phyloP scores from a whole-genome alignment of 2,113 vertebrate species.

The Enhydra lutris region DNA sequence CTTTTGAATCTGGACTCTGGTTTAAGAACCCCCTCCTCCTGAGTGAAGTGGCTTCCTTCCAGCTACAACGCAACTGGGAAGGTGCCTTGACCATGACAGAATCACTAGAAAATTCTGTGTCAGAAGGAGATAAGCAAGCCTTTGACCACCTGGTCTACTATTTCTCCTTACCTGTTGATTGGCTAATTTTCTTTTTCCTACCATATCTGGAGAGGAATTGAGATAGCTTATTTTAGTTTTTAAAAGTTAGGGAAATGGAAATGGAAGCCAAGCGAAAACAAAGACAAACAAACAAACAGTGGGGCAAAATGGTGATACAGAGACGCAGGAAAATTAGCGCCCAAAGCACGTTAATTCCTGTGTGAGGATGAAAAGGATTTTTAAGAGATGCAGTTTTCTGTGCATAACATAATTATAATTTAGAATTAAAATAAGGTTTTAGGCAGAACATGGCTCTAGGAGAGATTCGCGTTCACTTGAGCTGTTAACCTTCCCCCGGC shows the following conservation, averaged over 20 bases:
- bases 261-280: neutral
- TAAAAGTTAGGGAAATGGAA: neutral
- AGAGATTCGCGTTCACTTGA: accelerated
- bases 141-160: neutral
- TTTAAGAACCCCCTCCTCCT: neutral
- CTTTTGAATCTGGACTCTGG: neutral
- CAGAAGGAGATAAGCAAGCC: too few relatives aligned
- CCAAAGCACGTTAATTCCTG: neutral
- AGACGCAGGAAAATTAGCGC: neutral
- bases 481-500: accelerated
- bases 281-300: too few relatives aligned
- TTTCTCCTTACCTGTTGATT: neutral
- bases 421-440: neutral
- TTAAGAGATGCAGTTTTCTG: neutral
- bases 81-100: neutral
- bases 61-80: accelerated
- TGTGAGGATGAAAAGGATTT: neutral
- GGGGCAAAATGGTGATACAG: neutral
- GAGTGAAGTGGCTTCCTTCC: neutral
- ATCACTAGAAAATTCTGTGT: neutral
- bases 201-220: neutral
- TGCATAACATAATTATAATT: neutral
- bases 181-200: neutral
- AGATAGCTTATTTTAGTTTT: neutral
- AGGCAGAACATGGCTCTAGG: neutral